These are phyloP conservation scores for Dromiciops gliroides DNA, from an alignment of 2,113 vertebrate genomes.

Conservation along the genomic window DNA sequence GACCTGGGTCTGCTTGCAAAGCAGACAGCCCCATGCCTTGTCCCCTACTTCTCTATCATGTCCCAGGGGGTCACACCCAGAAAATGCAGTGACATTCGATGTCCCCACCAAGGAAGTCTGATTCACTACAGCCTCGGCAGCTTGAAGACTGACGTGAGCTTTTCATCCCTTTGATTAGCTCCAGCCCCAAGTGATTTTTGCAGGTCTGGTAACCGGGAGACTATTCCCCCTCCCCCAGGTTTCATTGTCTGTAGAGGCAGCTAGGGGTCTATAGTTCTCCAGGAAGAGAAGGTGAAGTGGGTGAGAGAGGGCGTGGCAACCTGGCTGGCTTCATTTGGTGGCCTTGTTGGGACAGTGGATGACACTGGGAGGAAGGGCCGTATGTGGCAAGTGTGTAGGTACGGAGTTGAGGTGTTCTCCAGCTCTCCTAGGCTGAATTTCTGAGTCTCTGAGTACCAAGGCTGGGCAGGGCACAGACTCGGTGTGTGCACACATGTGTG, in stretches of 20 bases:
- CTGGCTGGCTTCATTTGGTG: accelerated
- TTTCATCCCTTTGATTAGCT: neutral
- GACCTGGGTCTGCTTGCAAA: neutral
- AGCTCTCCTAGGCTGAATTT: neutral
- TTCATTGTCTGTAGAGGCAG: neutral
- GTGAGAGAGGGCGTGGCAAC: no score
- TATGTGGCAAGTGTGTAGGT: accelerated
- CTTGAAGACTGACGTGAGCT: no score
- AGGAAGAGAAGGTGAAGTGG: no score
- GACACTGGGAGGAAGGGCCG: neutral
- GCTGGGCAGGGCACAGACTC: neutral
- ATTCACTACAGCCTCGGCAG: neutral
- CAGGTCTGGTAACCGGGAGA: no score
- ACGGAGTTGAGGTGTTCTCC: neutral
- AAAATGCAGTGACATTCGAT: neutral
- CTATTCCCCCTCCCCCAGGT: neutral
- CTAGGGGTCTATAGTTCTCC: neutral
- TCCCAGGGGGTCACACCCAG: neutral
- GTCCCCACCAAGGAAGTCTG: neutral
- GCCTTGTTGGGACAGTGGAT: neutral
- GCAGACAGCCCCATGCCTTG: neutral
- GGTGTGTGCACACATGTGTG: neutral
- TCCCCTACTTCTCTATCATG: neutral
- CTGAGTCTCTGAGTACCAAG: neutral
- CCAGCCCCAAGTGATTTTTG: neutral